Base-by-base conservation (phyloP, 2,797 vertebrate species). In the Thalassophryne amazonica region DNA sequence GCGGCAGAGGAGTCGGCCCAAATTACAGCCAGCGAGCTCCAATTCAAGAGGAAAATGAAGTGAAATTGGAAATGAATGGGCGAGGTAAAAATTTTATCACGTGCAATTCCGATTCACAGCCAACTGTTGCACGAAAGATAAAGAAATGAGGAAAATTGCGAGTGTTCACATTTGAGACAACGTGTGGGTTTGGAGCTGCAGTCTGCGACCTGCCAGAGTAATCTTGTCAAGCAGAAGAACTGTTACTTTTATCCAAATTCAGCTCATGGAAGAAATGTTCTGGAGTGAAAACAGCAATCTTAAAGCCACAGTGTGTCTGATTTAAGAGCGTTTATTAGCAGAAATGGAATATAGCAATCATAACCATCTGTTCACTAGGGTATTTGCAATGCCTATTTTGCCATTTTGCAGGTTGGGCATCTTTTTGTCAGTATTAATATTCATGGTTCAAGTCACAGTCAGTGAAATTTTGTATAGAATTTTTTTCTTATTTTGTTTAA, bases 51-150 rank as follows among this genome's bases (percentile, higher is more conserved):
- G 43, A 56, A 57, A 60, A 53, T 42, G 65, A 33, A 65, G 60
- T 29, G 47, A 72, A 76, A 62, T 64, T 52, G 55, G 52, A 74
- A 37, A 63, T 67, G 80, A 72, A 63, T 29, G 68, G 76, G 68
- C 40, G 38, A 51, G 61, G 13, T 38, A 17, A 3, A 47, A 60
- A 66, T 67, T 46, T 60, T 73, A 57, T 60, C 19, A 72, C 73
- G 72, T 66, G 33, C 49, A 56, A 20, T 52, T 56, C 4, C 0
- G 59, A 43, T 37, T 68, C 34, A 41, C 8, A 18, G 61, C 60
- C 59, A 63, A 80, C 34, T 48, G 58, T n/a, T 3, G 61, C 58
- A 69, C 6, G 2, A 19, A 52, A 57, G 70, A 62, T 33, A 43
- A 61, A 54, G 52, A 59, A 59, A 60, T 2, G 52, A 67, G 28